These are phyloP conservation scores for Meiosimyza platycephala DNA, from an alignment of 2,888 invertebrate genomes.

Conservation along the genomic window DNA sequence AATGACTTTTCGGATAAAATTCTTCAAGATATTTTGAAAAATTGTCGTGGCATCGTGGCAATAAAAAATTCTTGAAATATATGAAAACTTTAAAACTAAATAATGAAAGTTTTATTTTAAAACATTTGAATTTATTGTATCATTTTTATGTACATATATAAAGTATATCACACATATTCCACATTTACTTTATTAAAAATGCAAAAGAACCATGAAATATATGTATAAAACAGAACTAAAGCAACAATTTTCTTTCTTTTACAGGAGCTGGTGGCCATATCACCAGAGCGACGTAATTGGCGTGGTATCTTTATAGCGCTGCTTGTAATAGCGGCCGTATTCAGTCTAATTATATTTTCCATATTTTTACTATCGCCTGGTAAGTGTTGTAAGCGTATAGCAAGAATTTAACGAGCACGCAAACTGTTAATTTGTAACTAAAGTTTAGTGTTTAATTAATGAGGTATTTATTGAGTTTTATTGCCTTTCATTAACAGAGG, in stretches of 20 bases:
- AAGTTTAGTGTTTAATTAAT: background rate
- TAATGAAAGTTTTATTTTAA: too few relatives aligned
- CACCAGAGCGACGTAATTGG: constrained; percentile 92
- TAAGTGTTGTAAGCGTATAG: constrained; percentile 41
- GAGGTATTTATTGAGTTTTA: background rate
- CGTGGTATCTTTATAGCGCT: constrained; percentile 92
- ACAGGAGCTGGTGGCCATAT: constrained; percentile 89
- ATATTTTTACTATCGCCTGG: constrained; percentile 88
- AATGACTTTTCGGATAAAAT: too few relatives aligned
- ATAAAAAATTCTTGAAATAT: too few relatives aligned
- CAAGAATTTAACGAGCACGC: background rate
- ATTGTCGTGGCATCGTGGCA: too few relatives aligned
- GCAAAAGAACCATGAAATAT: constrained; percentile 1
- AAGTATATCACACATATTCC: too few relatives aligned
- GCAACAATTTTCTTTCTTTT: constrained; percentile 43
- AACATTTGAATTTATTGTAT: too few relatives aligned
- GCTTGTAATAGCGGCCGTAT: constrained; percentile 88
- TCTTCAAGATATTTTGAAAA: too few relatives aligned
- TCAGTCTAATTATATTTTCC: constrained; percentile 90
- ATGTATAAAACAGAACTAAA: background rate
- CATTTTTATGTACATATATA: too few relatives aligned
- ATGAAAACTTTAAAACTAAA: too few relatives aligned
- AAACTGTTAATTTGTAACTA: background rate
- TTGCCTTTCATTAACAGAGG: constrained; percentile 53
- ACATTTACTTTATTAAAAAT: too few relatives aligned